Conservation (phyloP, 64 coral and sea anemone genomes). For the Cladopsammia gracilis region DNA sequence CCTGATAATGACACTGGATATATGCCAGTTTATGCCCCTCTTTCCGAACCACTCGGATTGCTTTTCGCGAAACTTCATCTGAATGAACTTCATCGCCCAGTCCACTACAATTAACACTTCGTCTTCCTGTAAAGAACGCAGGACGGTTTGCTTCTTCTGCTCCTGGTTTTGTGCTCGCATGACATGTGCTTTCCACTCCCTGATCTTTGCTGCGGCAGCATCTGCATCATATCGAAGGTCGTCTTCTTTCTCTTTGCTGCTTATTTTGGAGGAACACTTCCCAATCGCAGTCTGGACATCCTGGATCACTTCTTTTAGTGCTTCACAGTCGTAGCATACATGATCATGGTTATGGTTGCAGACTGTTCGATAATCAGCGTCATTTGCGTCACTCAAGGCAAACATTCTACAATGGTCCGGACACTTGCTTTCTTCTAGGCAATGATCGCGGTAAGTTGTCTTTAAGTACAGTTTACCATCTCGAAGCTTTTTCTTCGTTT, state of each 20-base stretch:
- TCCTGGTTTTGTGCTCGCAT: constrained; percentile 55
- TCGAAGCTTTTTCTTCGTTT: neutral
- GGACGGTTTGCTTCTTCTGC: constrained; percentile 33
- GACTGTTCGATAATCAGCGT: neutral
- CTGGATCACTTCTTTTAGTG: constrained; percentile 16
- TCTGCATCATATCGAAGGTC: constrained; percentile 25
- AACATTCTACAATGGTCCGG: constrained; percentile 2
- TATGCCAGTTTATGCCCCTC: constrained; percentile 63
- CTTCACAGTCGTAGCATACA: neutral
- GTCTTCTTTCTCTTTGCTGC: neutral
- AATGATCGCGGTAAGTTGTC: constrained; percentile 27
- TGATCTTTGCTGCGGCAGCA: neutral
- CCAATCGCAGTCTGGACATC: neutral
- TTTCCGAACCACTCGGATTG: constrained; percentile 47
- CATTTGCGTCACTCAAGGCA: constrained; percentile 6
- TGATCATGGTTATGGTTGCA: constrained; percentile 35
- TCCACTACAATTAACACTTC: constrained; percentile 49
- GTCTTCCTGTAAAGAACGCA: constrained; percentile 22
- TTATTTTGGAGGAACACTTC: neutral
- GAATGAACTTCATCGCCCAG: constrained; percentile 63
- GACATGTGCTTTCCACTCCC: constrained; percentile 52
- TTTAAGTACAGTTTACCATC: constrained; percentile 40
- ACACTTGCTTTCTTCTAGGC: neutral
- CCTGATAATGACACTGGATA: constrained; percentile 15
- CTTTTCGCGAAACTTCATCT: constrained; percentile 52